Conservation (phyloP, 2,888 invertebrate species). For the Cataglyphis livida region DNA sequence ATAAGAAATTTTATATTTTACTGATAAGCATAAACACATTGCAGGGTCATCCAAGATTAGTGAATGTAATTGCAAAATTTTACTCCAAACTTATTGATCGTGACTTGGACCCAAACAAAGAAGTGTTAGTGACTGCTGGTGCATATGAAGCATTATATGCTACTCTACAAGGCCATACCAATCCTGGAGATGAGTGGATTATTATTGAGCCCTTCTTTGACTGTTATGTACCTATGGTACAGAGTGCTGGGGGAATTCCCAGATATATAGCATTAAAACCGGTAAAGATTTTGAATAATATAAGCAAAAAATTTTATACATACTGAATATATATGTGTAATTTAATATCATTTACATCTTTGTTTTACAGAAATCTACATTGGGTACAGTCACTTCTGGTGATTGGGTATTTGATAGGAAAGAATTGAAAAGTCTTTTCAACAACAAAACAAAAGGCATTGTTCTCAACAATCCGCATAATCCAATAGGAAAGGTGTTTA, state of each 20-base stretch:
- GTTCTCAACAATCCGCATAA: slow-evolving; percentile 99
- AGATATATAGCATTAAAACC: slow-evolving; percentile 95
- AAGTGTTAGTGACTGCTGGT: slow-evolving; percentile 95
- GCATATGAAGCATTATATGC: slow-evolving; percentile 98
- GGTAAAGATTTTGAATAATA: slow-evolving; percentile 86
- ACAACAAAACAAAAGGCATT: slow-evolving; percentile 95
- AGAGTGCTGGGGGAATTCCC: slow-evolving; percentile 94
- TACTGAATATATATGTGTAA: slow-evolving; percentile 15
- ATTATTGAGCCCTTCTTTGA: slow-evolving; percentile 99
- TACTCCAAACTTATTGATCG: slow-evolving; percentile 93
- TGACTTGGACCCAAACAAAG: slow-evolving; percentile 93
- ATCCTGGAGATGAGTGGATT: slow-evolving; percentile 95
- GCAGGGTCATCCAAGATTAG: slow-evolving; percentile 96
- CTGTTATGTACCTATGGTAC: slow-evolving; percentile 98
- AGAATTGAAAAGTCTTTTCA: slow-evolving; percentile 94
- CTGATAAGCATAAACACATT: slow-evolving; percentile 74
- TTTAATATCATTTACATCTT: slow-evolving; percentile 56
- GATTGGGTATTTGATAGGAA: slow-evolving; percentile 96
- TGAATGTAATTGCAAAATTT: slow-evolving; percentile 93
- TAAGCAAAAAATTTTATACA: not conserved
- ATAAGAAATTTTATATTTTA: not conserved
- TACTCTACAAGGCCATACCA: slow-evolving; percentile 94
- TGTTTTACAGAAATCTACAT: slow-evolving; percentile 85
- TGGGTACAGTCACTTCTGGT: slow-evolving; percentile 89
- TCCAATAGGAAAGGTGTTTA: slow-evolving; percentile 97